Base-by-base conservation (phyloP, 2,113 vertebrate species). In the Bucco capensis region DNA sequence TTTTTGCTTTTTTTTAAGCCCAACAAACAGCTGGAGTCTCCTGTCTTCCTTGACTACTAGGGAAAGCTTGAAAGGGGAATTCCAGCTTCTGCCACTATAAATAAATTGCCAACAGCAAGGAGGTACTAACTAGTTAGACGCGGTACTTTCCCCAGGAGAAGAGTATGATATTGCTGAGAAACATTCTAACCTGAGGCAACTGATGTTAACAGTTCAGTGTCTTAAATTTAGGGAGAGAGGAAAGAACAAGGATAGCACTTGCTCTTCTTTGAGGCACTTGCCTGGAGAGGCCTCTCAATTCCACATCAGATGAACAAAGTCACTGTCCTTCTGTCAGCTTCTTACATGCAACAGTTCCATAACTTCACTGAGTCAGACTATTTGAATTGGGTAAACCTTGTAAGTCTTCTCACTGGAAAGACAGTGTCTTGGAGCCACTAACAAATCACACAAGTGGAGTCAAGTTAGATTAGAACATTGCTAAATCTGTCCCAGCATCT, bases 131-230 rank as follows among this genome's bases (percentile, higher is more conserved):
- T 62, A 94, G 94, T 95, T 49, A 92, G 93, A 94, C 93, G 90
- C 37, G 93, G 90, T 86, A 95, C 93, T 96, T 96, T 96, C 92
- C 94, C 90, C 86, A 77, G 46, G 86, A 95, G 91, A 86, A 86
- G 80, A 82, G 78, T 35, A 95, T 95, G 88, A 38, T 90, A 86
- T 86, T 81, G 76, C 7, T 15, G 25, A 76, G 86, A 93, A 95
- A 83, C 69, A 82, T 91, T 95, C 62, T 90, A 64, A 92, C 92
- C 89, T 30, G 54, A 87, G 90, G 96, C 93, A 93, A 93, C 71
- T 76, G 71, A 88, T 91, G 77, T 95, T 92, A 96, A 96, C 77
- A 88, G 89, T 49, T 93, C 61, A 65, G 69, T 67, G 87, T 23
- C 85, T 94, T 77, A 74, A 89, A 81, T 91, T 73, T 70, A 83